Conservation (phyloP, 1,140 invertebrate species). For the Macrotrachela quadricornifera region DNA sequence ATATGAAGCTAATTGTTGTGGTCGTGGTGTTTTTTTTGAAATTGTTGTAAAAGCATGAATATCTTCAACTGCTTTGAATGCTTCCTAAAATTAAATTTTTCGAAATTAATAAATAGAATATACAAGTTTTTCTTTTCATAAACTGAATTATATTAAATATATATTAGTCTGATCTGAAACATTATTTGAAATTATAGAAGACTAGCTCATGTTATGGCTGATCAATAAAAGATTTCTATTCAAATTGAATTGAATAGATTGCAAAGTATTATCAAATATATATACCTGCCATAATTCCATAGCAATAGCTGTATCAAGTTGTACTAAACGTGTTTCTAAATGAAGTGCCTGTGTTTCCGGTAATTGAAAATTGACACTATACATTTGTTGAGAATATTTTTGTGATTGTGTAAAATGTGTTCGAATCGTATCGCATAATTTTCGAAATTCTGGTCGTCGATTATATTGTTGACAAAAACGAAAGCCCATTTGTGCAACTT, state of each 20-base stretch:
- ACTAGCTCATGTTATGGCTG: too few species aligned
- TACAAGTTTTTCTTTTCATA: too few species aligned
- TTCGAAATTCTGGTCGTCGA: conserved; percentile 91
- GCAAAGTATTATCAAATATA: too few species aligned
- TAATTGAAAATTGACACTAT: too few species aligned
- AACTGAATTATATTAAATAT: too few species aligned
- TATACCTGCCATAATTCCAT: conserved; percentile 81
- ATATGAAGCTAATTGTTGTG: conserved; percentile 91
- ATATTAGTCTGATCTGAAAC: too few species aligned
- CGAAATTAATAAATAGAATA: too few species aligned
- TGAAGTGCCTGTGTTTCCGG: conserved; percentile 68
- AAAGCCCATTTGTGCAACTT: conserved; percentile 88
- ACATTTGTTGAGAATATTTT: conserved; percentile 36
- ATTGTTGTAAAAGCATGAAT: conserved; percentile 85
- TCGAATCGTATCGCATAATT: conserved; percentile 74
- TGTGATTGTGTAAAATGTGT: conserved; percentile 85
- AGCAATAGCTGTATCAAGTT: conserved; percentile 78
- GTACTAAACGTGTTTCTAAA: conserved; percentile 75
- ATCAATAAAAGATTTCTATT: too few species aligned
- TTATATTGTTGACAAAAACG: conserved; percentile 93
- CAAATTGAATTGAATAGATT: too few species aligned
- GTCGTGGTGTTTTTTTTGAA: conserved; percentile 77
- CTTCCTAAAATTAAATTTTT: conserved; percentile 38
- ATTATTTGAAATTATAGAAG: too few species aligned
- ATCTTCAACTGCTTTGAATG: conserved; percentile 90